Base-by-base conservation (phyloP, 2,797 vertebrate species). In the Otolemur crassicaudatus region DNA sequence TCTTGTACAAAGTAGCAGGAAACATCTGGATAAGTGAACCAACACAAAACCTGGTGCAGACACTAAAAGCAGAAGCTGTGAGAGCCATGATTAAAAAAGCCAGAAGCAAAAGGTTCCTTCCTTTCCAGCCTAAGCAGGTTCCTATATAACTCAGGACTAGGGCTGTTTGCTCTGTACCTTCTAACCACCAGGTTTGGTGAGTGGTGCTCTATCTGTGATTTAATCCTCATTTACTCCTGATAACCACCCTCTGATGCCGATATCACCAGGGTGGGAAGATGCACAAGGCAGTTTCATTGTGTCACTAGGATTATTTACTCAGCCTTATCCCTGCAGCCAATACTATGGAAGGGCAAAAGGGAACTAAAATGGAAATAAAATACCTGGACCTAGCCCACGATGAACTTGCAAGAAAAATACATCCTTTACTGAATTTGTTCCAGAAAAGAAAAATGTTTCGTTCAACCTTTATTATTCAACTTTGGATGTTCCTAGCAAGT, bases 61-160 rank as follows among this genome's bases (percentile, higher is more conserved):
- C 91, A 86, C 27, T 69, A 63, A 85, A 96, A 79, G 40, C 63
- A 92, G 96, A 94, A 92, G 65, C 58, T 22, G n/a, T 56, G 56
- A 46, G 31, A n/a, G 25, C 25, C 8, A 0, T 27, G 43, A 70
- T 31, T n/a, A 77, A 53, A 80, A 37, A 5, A 19, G 2, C 53
- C 69, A 75, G 76, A 81, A 77, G 60, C 49, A 53, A 79, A 79
- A 31, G 53, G 27, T 40, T 82, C 60, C 81, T 87, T 95, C 77
- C 77, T 60, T 91, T 76, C 61, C 53, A 31, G 43, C 20, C 53
- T n/a, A 12, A 61, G 22, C 49, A 86, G 63, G 16, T 22, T 58
- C 53, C 37, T 20, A 53, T n/a, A 37, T 20, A 73, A 53, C 12
- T 69, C 31, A 22, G 40, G 8, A 6, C 20, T 19, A 27, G 23